A percentile compares a stretch with the other conserved stretches of the same genome.
These are phyloP conservation scores for Mallotus villosus DNA, from an alignment of 2,797 vertebrate species.

Conservation along the genomic window DNA sequence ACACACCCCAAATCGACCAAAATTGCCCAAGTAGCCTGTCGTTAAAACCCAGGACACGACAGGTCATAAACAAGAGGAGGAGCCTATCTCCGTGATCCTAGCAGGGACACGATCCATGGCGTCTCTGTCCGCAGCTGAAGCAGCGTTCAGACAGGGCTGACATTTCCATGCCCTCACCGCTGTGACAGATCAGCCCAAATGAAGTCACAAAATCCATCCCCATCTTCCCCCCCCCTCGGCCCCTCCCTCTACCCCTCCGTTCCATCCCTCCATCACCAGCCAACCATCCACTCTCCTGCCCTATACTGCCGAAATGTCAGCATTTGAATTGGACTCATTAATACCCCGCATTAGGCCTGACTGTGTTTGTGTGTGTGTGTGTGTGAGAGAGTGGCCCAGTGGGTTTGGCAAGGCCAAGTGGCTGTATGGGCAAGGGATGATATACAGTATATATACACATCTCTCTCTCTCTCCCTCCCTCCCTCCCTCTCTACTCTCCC, in stretches of 20 bases:
- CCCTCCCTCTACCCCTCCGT: constrained; percentile 32
- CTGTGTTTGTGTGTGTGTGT: constrained; percentile 25
- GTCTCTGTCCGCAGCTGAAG: not conserved
- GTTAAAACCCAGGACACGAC: not conserved
- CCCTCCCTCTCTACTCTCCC: constrained; percentile 6
- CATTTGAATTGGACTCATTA: constrained; percentile 69
- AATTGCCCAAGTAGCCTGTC: constrained; percentile 10
- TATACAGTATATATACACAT: constrained; percentile 22
- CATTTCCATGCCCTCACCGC: constrained; percentile 62
- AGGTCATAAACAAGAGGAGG: not conserved
- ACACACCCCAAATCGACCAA: constrained; percentile 17
- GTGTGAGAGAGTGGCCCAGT: not conserved
- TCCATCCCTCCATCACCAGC: constrained; percentile 14
- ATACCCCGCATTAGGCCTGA: constrained; percentile 45
- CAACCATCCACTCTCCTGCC: not conserved
- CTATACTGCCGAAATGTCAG: constrained; percentile 63
- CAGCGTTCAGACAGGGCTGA: constrained; percentile 52
- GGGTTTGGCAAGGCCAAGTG: constrained; percentile 5
- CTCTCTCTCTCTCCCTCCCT: constrained; percentile 30
- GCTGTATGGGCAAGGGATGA: not conserved
- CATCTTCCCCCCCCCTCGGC: not conserved
- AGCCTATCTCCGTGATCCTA: not conserved
- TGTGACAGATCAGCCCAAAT: constrained; percentile 71
- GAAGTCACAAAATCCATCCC: constrained; percentile 70
- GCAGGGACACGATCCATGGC: not conserved